Evolutionary conservation across 2,113 vertebrate genomes (phyloP).

Genomic region (Piaya cayana): DNA sequence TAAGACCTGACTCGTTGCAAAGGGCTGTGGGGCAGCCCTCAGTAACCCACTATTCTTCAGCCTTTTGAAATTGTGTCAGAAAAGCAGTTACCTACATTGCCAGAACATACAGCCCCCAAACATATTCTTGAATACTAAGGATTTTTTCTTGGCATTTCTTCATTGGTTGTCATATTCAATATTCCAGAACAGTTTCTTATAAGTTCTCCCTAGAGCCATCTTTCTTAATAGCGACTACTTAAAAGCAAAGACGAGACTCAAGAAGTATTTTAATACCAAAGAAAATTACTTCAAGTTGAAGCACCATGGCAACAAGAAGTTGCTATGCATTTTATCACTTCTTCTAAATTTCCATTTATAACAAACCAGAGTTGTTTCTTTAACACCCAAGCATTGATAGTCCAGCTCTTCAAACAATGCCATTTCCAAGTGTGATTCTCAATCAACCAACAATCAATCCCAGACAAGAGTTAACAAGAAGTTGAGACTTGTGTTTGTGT

Average conservation of each 20-base stretch:
- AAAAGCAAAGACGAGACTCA: neutral
- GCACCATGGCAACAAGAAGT: conserved; percentile 50
- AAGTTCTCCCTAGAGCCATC: neutral
- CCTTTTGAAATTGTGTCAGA: neutral
- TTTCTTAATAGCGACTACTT: neutral
- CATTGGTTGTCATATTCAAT: neutral
- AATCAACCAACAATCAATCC: neutral
- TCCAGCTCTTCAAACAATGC: neutral
- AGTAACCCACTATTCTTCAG: neutral
- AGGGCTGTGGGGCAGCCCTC: accelerated
- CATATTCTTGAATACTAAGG: neutral
- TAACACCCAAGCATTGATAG: neutral
- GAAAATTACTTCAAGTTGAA: conserved; percentile 22
- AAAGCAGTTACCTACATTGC: neutral
- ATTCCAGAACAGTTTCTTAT: neutral
- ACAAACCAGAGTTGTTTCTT: neutral
- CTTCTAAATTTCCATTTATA: conserved; percentile 37
- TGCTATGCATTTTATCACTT: conserved; percentile 20
- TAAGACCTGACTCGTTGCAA: neutral
- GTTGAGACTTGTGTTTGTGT: neutral
- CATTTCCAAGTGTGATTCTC: neutral
- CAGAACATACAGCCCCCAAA: neutral
- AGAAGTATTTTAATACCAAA: neutral
- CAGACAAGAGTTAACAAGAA: neutral
- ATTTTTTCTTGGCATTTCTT: neutral